phyloP scores from a whole-genome alignment of 1,140 invertebrate species.

The Drosophila setifemur region DNA sequence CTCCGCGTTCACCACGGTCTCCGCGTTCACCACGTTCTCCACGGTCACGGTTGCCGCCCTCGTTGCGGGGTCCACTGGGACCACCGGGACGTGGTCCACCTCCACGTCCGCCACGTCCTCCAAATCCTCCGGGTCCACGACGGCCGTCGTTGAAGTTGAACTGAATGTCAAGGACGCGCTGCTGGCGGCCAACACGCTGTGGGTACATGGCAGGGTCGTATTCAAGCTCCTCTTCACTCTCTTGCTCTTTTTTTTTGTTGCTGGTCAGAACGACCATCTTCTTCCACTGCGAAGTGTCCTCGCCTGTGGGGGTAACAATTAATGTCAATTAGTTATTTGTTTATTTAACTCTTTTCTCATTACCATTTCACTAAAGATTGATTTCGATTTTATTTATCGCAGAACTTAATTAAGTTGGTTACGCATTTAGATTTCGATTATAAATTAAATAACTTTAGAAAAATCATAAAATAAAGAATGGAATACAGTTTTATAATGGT shows the following conservation, averaged over 20 bases:
- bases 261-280: constrained; percentile 88
- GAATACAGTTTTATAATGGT: no score
- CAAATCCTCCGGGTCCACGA: constrained; percentile 86
- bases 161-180: constrained; percentile 93
- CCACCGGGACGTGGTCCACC: constrained; percentile 86
- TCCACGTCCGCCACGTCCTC: constrained; percentile 85
- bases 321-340: no score
- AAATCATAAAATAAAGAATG: no score
- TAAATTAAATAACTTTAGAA: no score
- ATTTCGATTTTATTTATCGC: no score
- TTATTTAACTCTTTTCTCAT: no score
- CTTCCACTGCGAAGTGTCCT: constrained; percentile 95
- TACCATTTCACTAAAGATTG: no score
- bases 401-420: no score
- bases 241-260: constrained; percentile 84
- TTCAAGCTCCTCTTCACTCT: constrained; percentile 86
- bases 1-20: no score
- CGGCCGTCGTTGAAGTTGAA: constrained; percentile 93
- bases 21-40: constrained; percentile 59
- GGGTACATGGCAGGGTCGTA: constrained; percentile 92
- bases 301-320: constrained; percentile 82
- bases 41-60: constrained; percentile 68
- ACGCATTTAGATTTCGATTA: no score
- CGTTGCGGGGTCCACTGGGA: constrained; percentile 83
- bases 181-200: constrained; percentile 93